Conservation (phyloP, 1,140 invertebrate species). For the Drosophila pectinifera region DNA sequence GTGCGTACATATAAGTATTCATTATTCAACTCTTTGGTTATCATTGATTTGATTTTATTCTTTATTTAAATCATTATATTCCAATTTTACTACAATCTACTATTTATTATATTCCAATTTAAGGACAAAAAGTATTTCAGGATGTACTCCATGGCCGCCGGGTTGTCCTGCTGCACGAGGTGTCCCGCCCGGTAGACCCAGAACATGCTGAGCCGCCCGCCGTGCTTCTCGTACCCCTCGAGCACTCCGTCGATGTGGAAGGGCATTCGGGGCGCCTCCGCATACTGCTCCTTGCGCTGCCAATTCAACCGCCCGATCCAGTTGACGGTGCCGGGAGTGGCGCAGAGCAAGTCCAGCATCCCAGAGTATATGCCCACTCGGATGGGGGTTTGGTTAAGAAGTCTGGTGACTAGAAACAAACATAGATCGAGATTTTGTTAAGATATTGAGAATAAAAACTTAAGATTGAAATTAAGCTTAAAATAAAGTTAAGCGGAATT, state of each 20-base stretch:
- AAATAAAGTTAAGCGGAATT: too few relatives aligned
- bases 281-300: slow-evolving; percentile 86
- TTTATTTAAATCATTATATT: background rate
- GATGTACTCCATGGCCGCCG: slow-evolving; percentile 73
- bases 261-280: slow-evolving; percentile 85
- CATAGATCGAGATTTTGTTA: background rate
- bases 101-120: background rate
- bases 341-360: slow-evolving; percentile 89
- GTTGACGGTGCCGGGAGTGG: slow-evolving; percentile 88
- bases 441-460: too few relatives aligned
- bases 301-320: slow-evolving; percentile 91
- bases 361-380: slow-evolving; percentile 81
- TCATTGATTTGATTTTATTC: too few relatives aligned
- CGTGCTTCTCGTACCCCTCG: slow-evolving; percentile 89
- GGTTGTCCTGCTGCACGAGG: slow-evolving; percentile 86
- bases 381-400: slow-evolving; percentile 88
- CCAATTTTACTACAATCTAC: too few relatives aligned
- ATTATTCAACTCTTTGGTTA: too few relatives aligned
- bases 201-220: slow-evolving; percentile 89
- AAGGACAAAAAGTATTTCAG: slow-evolving; percentile 64
- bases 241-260: slow-evolving; percentile 87
- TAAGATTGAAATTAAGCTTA: too few relatives aligned
- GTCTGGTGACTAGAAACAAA: slow-evolving; percentile 87
- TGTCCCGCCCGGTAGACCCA: slow-evolving; percentile 89
- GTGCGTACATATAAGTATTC: too few relatives aligned